Conservation (phyloP, 2,797 vertebrate genomes). For the Lepidocolaptes lacrymiger region DNA sequence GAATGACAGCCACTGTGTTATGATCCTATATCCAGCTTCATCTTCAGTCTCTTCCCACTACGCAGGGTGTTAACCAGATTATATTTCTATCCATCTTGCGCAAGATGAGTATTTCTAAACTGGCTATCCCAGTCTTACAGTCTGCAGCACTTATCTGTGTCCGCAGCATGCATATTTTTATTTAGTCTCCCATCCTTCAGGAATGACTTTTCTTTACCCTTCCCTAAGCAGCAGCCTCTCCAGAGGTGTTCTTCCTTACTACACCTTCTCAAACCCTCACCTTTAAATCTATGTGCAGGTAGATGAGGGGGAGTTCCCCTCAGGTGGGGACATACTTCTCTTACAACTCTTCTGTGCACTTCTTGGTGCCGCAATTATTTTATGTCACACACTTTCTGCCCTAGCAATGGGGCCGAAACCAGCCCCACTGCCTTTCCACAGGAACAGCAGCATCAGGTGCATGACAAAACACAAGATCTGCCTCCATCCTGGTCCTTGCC, state of each 20-base stretch:
- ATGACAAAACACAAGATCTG: background rate
- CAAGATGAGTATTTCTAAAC: constrained; percentile 65
- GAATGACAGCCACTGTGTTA: constrained; percentile 12
- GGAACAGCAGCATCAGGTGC: background rate
- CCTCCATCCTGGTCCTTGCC: background rate
- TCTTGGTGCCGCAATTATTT: background rate
- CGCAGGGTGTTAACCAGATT: constrained; percentile 73
- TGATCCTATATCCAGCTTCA: constrained; percentile 55
- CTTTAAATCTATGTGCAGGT: background rate
- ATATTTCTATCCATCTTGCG: constrained; percentile 66
- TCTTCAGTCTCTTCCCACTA: constrained; percentile 62
- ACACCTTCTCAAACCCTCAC: background rate
- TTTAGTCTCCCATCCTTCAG: constrained; percentile 35
- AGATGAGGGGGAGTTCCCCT: background rate
- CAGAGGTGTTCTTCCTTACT: background rate
- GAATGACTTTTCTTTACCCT: constrained; percentile 29
- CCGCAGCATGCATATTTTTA: constrained; percentile 62
- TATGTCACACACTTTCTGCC: background rate
- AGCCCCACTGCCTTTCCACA: background rate
- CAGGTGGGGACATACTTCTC: background rate
- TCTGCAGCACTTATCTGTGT: constrained; percentile 64
- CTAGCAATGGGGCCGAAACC: background rate
- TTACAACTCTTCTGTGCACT: background rate
- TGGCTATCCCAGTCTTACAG: constrained; percentile 57
- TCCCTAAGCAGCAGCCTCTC: constrained; percentile 30